These are phyloP conservation scores for Pseudochaenichthys georgianus DNA, from an alignment of 2,797 vertebrate genomes.

Conservation along the genomic window DNA sequence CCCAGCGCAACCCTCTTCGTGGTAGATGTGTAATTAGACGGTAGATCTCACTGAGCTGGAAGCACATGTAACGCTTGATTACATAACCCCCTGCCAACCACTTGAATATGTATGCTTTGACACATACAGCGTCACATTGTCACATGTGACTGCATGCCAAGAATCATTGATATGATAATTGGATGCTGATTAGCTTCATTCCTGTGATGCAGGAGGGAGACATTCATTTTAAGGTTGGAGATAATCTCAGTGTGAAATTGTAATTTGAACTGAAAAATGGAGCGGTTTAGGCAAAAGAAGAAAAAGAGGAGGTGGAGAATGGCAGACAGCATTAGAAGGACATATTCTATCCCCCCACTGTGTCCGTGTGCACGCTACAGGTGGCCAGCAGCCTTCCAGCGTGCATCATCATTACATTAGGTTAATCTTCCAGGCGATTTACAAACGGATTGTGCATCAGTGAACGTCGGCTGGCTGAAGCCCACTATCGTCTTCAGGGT, in stretches of 20 bases:
- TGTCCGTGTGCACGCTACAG: neutral
- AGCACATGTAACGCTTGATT: slow-evolving; percentile 61
- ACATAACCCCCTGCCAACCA: slow-evolving; percentile 31
- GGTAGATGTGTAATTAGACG: slow-evolving; percentile 45
- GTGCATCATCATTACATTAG: slow-evolving; percentile 60
- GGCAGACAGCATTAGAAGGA: neutral
- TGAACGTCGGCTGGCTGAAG: slow-evolving; percentile 34
- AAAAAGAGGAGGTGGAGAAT: slow-evolving; percentile 1
- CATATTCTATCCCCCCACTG: neutral
- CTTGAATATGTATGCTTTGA: slow-evolving; percentile 59
- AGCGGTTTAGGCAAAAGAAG: slow-evolving; percentile 6
- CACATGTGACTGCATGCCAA: slow-evolving; percentile 44
- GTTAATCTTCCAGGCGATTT: slow-evolving; percentile 33
- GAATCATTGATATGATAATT: slow-evolving; percentile 25
- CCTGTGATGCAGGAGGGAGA: neutral
- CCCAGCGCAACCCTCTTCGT: slow-evolving; percentile 14
- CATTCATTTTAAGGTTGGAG: neutral
- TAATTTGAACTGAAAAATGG: slow-evolving; percentile 4
- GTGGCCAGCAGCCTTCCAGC: slow-evolving; percentile 9
- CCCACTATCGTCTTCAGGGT: slow-evolving; percentile 21
- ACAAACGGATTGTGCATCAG: slow-evolving; percentile 43
- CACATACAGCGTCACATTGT: slow-evolving; percentile 35
- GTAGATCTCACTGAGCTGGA: slow-evolving; percentile 45
- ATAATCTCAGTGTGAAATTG: slow-evolving; percentile 11
- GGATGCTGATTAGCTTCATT: slow-evolving; percentile 14